Conservation (phyloP, 1,140 invertebrate species). For the Euwallacea similis region DNA sequence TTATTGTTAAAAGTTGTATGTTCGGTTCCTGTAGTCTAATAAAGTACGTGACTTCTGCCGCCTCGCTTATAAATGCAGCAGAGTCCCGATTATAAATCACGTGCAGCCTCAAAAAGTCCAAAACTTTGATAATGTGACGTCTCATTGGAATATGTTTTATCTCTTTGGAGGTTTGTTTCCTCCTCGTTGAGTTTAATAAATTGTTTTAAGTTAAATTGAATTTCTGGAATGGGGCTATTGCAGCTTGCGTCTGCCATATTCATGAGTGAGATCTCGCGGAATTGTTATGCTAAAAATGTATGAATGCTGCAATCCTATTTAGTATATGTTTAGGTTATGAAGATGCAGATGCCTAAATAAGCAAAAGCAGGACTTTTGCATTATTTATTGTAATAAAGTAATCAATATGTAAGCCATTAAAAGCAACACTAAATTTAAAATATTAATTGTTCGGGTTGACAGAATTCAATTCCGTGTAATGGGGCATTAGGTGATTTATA, state of each 20-base stretch:
- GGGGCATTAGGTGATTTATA: slow-evolving; percentile 8
- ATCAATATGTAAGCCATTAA: too few species aligned
- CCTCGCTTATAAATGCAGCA: slow-evolving; percentile 31
- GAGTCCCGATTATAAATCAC: slow-evolving; percentile 29
- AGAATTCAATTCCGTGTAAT: slow-evolving; percentile 6
- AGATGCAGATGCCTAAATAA: too few species aligned
- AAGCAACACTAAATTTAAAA: too few species aligned
- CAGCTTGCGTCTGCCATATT: too few species aligned
- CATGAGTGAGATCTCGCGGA: too few species aligned
- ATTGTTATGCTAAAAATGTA: too few species aligned
- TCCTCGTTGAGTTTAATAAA: slow-evolving; percentile 2
- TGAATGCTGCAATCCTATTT: too few species aligned
- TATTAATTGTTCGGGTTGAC: background rate
- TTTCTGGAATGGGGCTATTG: background rate
- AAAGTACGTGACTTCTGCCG: slow-evolving; percentile 36
- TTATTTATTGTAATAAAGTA: too few species aligned
- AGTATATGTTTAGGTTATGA: too few species aligned
- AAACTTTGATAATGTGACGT: slow-evolving; percentile 20
- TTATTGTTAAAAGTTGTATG: slow-evolving; percentile 41
- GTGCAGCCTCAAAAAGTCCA: slow-evolving; percentile 19
- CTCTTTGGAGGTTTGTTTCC: background rate
- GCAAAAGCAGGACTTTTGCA: too few species aligned
- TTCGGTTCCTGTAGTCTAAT: slow-evolving; percentile 39
- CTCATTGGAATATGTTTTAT: slow-evolving; percentile 3
- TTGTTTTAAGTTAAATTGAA: slow-evolving; percentile 7